Conservation (phyloP, 2,797 vertebrate genomes). For the Mormyrus hasselquistii region DNA sequence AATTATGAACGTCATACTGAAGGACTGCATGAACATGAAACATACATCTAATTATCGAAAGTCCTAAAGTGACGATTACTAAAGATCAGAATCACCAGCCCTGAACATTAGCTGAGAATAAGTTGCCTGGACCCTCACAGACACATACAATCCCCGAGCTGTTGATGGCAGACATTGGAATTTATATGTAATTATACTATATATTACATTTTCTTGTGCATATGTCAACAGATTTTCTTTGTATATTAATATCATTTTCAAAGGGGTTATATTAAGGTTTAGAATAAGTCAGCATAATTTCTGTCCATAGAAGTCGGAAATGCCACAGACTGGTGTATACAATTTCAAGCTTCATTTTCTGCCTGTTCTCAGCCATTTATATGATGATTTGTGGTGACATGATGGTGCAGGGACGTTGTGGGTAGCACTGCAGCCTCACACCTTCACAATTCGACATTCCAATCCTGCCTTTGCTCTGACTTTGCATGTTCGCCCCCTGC, state of each 20-base stretch:
- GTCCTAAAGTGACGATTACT: not conserved
- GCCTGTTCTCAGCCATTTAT: not conserved
- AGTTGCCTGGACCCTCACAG: not conserved
- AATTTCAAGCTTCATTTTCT: not conserved
- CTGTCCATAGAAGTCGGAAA: not conserved
- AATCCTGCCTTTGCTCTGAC: not conserved
- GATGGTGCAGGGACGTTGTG: not conserved
- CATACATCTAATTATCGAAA: not conserved
- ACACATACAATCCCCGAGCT: not conserved
- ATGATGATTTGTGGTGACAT: not conserved
- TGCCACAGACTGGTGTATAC: not conserved
- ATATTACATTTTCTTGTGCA: slow-evolving; percentile 5
- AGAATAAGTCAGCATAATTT: not conserved
- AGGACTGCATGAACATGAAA: not conserved
- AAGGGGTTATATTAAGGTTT: not conserved
- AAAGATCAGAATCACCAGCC: not conserved
- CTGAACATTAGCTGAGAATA: not conserved
- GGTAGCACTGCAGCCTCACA: not conserved
- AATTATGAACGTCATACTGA: not conserved
- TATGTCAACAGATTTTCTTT: not conserved
- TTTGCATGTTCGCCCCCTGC: not conserved
- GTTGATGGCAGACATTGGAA: not conserved
- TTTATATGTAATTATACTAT: not conserved
- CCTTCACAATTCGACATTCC: not conserved
- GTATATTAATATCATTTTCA: not conserved